Percentiles rank a stretch among this genome's conserved stretches.
Conservation (phyloP, 2,888 invertebrate genomes). For the Dicroscelio sp. region DNA sequence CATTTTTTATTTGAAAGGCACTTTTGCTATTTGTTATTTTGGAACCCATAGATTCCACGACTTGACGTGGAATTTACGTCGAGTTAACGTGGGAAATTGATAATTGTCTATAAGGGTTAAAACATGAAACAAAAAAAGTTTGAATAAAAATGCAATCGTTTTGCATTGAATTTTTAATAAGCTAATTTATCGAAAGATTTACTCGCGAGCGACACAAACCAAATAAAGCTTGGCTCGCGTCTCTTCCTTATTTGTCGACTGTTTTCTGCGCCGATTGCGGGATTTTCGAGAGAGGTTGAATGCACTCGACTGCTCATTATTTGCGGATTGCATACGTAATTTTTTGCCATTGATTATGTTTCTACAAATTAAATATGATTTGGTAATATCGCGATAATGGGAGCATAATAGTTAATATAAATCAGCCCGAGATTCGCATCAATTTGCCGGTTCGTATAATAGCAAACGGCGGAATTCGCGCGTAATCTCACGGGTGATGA, state of each 20-base stretch:
- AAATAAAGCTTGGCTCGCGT: constrained; percentile 39
- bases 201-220: constrained; percentile 2
- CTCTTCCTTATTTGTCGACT: constrained; percentile 51
- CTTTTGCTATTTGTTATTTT: too few species aligned
- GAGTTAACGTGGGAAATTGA: too few species aligned
- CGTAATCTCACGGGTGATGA: constrained; percentile 54
- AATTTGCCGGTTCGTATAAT: constrained; percentile 38
- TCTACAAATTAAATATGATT: constrained; percentile 46
- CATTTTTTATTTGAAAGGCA: too few species aligned
- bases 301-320: constrained; percentile 29
- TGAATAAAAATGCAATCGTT: too few species aligned
- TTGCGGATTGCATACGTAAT: not conserved
- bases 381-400: constrained; percentile 52
- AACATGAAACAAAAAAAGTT: too few species aligned
- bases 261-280: constrained; percentile 6
- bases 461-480: constrained; percentile 53
- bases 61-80: too few species aligned
- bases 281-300: constrained; percentile 41
- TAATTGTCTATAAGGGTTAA: too few species aligned
- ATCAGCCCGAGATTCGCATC: constrained; percentile 70
- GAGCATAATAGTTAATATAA: constrained; percentile 64
- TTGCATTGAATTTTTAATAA: too few species aligned
- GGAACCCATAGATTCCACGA: too few species aligned
- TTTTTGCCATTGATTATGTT: not conserved
- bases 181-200: constrained; percentile 18